Conservation (phyloP, 2,888 invertebrate genomes). For the Seira ritae region DNA sequence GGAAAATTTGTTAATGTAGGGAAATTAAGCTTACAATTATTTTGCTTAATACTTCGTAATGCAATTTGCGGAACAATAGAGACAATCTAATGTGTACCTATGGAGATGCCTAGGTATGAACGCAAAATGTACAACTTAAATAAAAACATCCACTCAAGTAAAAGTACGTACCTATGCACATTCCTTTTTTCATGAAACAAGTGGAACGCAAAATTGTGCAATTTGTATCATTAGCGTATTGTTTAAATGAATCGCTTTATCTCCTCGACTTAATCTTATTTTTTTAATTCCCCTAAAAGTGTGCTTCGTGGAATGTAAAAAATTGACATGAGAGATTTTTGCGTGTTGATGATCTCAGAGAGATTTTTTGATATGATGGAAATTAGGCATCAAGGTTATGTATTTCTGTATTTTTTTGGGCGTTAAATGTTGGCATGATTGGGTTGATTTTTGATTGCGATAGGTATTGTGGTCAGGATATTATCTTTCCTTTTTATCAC, state of each 20-base stretch:
- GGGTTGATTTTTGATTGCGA: neutral
- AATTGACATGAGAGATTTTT: neutral
- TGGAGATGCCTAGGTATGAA: no score
- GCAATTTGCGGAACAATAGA: neutral
- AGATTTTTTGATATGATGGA: neutral
- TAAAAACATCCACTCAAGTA: neutral
- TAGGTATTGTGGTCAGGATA: conserved; percentile 17
- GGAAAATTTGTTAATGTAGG: conserved; percentile 2
- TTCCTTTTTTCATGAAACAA: neutral
- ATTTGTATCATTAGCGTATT: neutral
- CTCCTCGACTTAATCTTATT: neutral
- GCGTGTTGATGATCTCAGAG: conserved; percentile 14
- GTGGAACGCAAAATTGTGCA: neutral
- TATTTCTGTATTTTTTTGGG: neutral
- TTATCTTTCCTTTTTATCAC: neutral
- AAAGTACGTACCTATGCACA: no score
- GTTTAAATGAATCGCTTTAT: conserved; percentile 10
- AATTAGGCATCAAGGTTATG: conserved; percentile 39
- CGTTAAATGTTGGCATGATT: conserved; percentile 4
- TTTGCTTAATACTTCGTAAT: neutral
- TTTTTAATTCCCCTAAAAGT: neutral
- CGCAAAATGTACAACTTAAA: no score
- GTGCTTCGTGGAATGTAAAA: neutral
- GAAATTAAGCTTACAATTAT: no score
- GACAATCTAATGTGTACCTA: neutral